phyloP scores from a whole-genome alignment of 2,888 invertebrate species.

The Volucella inanis region DNA sequence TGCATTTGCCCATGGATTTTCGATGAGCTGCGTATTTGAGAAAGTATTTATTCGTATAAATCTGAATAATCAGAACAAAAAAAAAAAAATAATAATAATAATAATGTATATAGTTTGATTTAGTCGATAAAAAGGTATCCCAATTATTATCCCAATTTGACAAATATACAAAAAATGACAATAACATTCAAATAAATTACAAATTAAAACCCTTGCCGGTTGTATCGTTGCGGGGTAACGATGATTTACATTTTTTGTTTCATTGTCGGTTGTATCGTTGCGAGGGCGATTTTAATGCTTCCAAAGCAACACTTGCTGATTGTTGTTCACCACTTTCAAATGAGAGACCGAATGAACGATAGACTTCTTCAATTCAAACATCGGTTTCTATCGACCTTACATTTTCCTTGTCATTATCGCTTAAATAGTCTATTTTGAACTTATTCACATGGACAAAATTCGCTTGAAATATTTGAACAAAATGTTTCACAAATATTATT shows the following conservation, averaged over 20 bases:
- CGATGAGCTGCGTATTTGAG: conserved; percentile 5
- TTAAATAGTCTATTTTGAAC: no score
- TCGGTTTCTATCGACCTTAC: no score
- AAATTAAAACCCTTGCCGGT: conserved; percentile 6
- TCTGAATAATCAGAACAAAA: conserved; percentile 12
- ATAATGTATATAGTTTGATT: conserved; percentile 9
- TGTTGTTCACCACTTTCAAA: no score
- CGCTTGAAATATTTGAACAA: no score
- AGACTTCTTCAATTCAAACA: no score
- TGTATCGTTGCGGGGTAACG: conserved; percentile 9
- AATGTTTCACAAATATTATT: no score
- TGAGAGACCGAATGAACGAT: no score
- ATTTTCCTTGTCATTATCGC: no score
- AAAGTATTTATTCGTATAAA: conserved; percentile 1
- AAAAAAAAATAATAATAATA: no score
- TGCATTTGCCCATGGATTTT: neutral
- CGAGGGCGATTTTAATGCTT: no score
- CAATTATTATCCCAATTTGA: conserved; percentile 3
- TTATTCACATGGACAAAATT: no score
- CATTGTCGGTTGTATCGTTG: neutral
- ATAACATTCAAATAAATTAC: conserved; percentile 13
- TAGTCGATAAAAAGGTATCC: conserved; percentile 10
- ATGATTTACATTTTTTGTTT: conserved; percentile 6
- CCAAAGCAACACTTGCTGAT: no score
- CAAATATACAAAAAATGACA: neutral